A percentile compares a stretch with the other conserved stretches of the same genome.
phyloP scores from a whole-genome alignment of 2,888 invertebrate species.

The Agapostemon virescens region DNA sequence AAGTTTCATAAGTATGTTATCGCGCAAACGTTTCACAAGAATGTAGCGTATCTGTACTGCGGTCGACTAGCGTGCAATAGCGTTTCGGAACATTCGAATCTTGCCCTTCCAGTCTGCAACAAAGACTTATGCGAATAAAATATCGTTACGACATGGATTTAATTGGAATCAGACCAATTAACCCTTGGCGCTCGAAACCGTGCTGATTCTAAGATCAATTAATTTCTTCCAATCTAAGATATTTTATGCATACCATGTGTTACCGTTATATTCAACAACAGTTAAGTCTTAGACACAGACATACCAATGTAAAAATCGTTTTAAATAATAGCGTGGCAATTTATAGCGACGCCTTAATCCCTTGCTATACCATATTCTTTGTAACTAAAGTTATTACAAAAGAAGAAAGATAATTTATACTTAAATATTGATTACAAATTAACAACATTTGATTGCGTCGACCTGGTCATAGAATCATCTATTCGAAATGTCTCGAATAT shows the following conservation, averaged over 20 bases:
- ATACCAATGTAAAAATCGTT: neutral
- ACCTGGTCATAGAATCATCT: neutral
- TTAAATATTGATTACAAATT: too few species aligned
- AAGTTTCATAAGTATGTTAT: slow-evolving; percentile 20
- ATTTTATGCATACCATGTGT: neutral
- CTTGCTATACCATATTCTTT: too few species aligned
- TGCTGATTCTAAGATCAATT: neutral
- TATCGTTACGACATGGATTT: neutral
- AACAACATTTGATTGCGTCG: neutral
- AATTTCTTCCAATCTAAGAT: neutral
- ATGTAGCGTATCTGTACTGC: slow-evolving; percentile 6
- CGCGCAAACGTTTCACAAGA: neutral
- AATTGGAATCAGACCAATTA: neutral
- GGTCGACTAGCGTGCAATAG: neutral
- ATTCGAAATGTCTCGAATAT: neutral
- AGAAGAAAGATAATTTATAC: too few species aligned
- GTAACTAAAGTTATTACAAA: too few species aligned
- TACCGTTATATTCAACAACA: neutral
- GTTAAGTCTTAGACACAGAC: neutral
- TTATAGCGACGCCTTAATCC: too few species aligned
- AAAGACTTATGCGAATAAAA: neutral
- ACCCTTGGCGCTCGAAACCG: neutral
- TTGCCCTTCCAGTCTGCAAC: neutral
- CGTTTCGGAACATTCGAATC: neutral
- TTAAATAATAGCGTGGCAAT: neutral